phyloP scores from a whole-genome alignment of 2,888 invertebrate species.

The Uloborus plumipes region DNA sequence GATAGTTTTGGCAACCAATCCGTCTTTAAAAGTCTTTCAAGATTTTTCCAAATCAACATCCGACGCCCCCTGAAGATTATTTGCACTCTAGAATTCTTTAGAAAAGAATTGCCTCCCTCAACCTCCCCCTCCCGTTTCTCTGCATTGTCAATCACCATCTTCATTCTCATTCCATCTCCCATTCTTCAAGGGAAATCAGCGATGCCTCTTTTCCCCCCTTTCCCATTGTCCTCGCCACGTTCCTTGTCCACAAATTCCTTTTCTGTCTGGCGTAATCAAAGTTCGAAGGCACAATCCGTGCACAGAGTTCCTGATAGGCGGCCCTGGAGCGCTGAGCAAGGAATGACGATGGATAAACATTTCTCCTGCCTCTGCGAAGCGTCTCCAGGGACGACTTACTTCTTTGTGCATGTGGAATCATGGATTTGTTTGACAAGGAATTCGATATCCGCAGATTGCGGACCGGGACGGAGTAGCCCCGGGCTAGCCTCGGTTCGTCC shows the following conservation, averaged over 20 bases:
- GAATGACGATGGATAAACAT: conserved; percentile 38
- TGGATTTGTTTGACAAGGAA: too few species aligned
- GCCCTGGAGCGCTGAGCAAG: conserved; percentile 21
- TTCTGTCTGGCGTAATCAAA: conserved; percentile 40
- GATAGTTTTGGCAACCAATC: neutral
- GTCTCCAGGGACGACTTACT: too few species aligned
- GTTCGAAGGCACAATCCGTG: conserved; percentile 14
- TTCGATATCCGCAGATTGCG: too few species aligned
- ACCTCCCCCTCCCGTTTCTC: neutral
- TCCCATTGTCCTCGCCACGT: conserved; percentile 8
- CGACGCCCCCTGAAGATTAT: neutral
- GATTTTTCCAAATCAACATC: neutral
- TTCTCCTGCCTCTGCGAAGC: neutral
- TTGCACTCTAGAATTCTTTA: too few species aligned
- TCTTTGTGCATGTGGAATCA: too few species aligned
- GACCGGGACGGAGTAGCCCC: too few species aligned
- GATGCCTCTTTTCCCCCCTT: neutral
- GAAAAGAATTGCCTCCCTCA: neutral
- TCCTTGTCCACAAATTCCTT: conserved; percentile 35
- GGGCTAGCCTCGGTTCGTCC: too few species aligned
- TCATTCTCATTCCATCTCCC: neutral
- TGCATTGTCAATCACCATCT: neutral
- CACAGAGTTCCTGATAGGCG: neutral
- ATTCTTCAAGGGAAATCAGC: conserved; percentile 14
- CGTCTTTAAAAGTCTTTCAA: neutral